Base-by-base conservation (phyloP, 2,888 invertebrate species). In the Neuroscelio doddi region DNA sequence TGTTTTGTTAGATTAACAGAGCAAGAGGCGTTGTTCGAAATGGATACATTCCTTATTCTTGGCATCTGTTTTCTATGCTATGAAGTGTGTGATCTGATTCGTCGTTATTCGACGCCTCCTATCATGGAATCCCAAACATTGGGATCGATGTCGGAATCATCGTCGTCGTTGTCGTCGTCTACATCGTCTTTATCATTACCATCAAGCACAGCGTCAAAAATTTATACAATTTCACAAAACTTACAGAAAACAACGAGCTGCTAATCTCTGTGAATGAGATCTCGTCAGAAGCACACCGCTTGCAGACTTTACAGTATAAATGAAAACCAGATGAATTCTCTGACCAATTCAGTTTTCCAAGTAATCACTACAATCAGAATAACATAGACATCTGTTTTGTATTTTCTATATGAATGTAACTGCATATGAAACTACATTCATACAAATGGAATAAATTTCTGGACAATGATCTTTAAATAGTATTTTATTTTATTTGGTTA, bases 31-130 rank as follows among this genome's bases (percentile, higher is more conserved):
- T 44, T 46, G n/a, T 14, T 17, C 38, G 34, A 71, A 51, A 90
- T 90, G 90, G 90, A 90, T 88, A 89, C 89, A 82, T 89, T 90
- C 80, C 85, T 90, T 80, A 87, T 90, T 77, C 86, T 90, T 75
- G 90, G 90, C 73, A 87, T 90, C 81, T 90, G 89, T 86, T 87
- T 90, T 82, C 85, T 90, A 80, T 89, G 90, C 78, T 90, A 90
- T 82, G 89, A 90, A 85, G 86, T 90, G 80, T 88, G 89, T 83
- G 90, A 90, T 81, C 86, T 90, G 80, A 86, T 90, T 41, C 74
- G 77, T 62, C 78, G 80, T 30, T 82, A 83, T 65, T 69, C 82
- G 34, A 69, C 78, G 21, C 79, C 81, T 12, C 70, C 79, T 16
- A 70, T 76, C 14, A 56, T 70, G 41, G 80, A 78, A 32, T 64